Evolutionary conservation across 2,113 vertebrate genomes (phyloP), one percentile per base, ranked within the genome.

Genomic region (Bubo scandiacus): DNA sequence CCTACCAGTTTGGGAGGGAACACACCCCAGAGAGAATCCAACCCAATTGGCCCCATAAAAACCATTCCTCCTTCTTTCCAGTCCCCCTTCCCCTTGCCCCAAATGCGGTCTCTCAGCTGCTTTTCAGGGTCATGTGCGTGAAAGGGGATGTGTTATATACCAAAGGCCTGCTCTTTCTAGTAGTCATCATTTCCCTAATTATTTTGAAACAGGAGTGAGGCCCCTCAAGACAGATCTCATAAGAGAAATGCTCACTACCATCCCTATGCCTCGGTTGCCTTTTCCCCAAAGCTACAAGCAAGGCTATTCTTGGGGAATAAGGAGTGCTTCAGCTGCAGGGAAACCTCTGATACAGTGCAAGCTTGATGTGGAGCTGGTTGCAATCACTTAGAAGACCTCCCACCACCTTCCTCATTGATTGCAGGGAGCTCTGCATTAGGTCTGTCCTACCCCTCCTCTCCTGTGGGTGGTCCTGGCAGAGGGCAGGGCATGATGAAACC

Each of bases 1-100:
- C 94, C 93, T 96, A 95, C 88, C 94, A 97, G 85, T 95, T 32
- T 86, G 81, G 86, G 97, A 96, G 91, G 82, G 90, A 96, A 61
- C 71, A 92, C n/a, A 78, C 77, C 96, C 81, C 92, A 92, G 94
- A 95, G 90, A 97, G 89, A 97, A 97, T 82, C 80, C 94, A 96
- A 96, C 95, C 83, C 91, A 90, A 94, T 96, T 95, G 97, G 52
- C 88, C 90, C 88, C 61, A 70, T 93, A 78, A 93, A 95, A 72
- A 61, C 3, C 45, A 81, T 75, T 81, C 68, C 62, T 51, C 15
- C 27, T 74, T 83, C 49, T 81, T 67, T 30, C 25, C 65, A 51
- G 17, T 47, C 57, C 58, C 27, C 11, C 26, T 26, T 73, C 36
- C 36, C 29, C 27, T 71, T 74, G 26, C 49, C 77, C 55, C 63